phyloP scores from a whole-genome alignment of 2,113 vertebrate species.

The Hylia prasina region DNA sequence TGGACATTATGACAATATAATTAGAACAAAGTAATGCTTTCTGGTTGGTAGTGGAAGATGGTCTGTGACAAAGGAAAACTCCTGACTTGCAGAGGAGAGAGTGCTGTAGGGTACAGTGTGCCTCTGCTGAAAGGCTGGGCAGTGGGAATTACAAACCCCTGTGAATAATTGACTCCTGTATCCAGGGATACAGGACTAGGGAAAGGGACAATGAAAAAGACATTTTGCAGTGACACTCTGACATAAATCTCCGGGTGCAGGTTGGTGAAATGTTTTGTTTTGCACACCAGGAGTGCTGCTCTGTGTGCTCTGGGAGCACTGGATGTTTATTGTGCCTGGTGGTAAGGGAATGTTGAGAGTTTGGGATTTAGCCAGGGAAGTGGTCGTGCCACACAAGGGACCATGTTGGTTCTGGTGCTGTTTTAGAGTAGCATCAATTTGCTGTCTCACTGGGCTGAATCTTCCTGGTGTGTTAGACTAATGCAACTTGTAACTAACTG shows the following conservation, averaged over 20 bases:
- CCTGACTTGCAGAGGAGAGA: not conserved
- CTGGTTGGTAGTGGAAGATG: not conserved
- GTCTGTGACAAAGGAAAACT: not conserved
- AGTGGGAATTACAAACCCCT: not conserved
- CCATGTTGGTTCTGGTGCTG: not conserved
- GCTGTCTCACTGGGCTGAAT: constrained; percentile 18
- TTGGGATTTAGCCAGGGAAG: not conserved
- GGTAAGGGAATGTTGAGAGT: not conserved
- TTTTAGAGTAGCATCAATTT: constrained; percentile 48
- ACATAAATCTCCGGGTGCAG: not conserved
- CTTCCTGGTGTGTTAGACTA: constrained; percentile 10
- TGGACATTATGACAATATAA: not conserved
- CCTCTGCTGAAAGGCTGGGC: not conserved
- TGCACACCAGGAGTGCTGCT: not conserved
- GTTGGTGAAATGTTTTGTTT: not conserved
- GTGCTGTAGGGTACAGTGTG: not conserved
- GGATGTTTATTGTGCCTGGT: not conserved
- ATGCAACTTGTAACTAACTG: constrained; percentile 49
- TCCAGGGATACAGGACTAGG: not conserved
- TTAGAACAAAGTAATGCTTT: not conserved
- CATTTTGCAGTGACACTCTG: not conserved
- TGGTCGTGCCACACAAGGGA: not conserved
- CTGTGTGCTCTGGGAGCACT: not conserved
- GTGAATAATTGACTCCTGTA: not conserved
- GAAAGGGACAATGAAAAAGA: not conserved